These are phyloP conservation scores for Erynnis tages DNA, from an alignment of 2,888 invertebrate species.

Conservation along the genomic window DNA sequence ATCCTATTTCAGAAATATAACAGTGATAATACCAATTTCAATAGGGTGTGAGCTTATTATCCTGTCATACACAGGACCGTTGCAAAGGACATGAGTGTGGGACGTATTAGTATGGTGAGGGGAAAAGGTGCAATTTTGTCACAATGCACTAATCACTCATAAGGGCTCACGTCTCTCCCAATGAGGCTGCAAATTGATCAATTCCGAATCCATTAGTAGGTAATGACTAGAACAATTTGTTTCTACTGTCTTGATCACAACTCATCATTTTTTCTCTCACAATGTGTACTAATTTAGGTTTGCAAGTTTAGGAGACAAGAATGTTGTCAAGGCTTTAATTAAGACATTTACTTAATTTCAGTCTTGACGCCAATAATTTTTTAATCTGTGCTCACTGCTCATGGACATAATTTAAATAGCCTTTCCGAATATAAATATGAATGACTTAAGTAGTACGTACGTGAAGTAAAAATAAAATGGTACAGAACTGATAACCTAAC, in stretches of 20 bases:
- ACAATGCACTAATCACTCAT: constrained; percentile 42
- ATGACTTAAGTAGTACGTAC: no score
- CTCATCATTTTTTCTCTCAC: neutral
- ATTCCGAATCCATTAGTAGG: constrained; percentile 34
- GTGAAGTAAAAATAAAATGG: no score
- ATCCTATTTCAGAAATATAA: constrained; percentile 52
- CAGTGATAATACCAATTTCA: constrained; percentile 60
- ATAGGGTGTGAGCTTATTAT: constrained; percentile 74
- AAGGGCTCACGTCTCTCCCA: constrained; percentile 31
- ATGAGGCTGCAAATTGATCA: constrained; percentile 35
- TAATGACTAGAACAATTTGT: constrained; percentile 9
- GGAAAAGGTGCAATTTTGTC: constrained; percentile 44
- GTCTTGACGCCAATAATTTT: no score
- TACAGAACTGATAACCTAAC: no score
- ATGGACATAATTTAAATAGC: no score
- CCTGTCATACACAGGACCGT: constrained; percentile 65
- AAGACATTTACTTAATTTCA: no score
- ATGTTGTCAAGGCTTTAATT: no score
- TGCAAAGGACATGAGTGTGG: constrained; percentile 43
- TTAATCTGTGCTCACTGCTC: no score
- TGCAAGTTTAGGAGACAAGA: neutral
- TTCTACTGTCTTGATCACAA: no score
- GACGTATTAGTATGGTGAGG: constrained; percentile 38
- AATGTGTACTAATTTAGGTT: neutral
- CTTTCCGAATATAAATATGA: no score